Percentiles rank a stretch among this genome's conserved stretches.
Conservation (phyloP, 2,888 invertebrate species). For the Diploptera punctata region DNA sequence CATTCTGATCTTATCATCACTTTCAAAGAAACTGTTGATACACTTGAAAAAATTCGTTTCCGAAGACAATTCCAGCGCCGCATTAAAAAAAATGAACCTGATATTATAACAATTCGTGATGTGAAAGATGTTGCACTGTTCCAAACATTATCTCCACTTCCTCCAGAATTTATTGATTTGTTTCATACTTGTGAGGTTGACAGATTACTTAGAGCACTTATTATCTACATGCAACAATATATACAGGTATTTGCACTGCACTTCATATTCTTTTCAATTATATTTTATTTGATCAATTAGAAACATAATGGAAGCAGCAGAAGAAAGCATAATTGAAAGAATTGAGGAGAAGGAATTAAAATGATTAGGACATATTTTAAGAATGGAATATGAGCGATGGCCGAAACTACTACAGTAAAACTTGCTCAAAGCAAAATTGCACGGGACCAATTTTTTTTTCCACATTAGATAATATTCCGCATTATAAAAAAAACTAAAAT, state of each 20-base stretch:
- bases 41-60: constrained; percentile 65
- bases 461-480: too few relatives aligned
- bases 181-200: constrained; percentile 66
- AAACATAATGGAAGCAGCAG: too few relatives aligned
- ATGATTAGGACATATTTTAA: too few relatives aligned
- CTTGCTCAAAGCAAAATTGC: too few relatives aligned
- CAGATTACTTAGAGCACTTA: constrained; percentile 66
- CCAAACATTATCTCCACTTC: constrained; percentile 62
- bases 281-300: too few relatives aligned
- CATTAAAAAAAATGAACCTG: constrained; percentile 59
- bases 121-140: constrained; percentile 64
- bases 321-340: too few relatives aligned
- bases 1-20: constrained; percentile 58
- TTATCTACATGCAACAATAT: constrained; percentile 68
- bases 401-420: too few relatives aligned
- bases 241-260: constrained; percentile 59
- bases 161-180: constrained; percentile 65
- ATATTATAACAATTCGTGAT: constrained; percentile 66
- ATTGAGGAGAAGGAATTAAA: too few relatives aligned
- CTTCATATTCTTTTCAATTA: not conserved
- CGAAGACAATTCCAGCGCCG: constrained; percentile 65
- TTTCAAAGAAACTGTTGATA: constrained; percentile 62
- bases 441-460: too few relatives aligned
- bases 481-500: too few relatives aligned
- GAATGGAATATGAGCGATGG: too few relatives aligned